Base-by-base conservation (phyloP, 2,113 vertebrate species). In the Hoplias malabaricus region DNA sequence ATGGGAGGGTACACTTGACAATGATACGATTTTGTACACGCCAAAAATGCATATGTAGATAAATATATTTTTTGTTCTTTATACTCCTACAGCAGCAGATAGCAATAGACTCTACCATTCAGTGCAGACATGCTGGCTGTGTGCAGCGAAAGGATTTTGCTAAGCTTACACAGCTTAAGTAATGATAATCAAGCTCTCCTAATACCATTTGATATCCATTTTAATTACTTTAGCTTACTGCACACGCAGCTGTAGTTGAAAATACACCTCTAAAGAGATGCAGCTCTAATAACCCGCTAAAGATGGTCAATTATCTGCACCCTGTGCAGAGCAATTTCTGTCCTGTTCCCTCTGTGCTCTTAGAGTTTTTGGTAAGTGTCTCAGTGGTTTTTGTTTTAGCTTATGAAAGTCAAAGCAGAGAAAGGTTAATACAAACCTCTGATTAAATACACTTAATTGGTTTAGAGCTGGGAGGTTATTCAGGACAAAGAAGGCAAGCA, bases 121-220 rank as follows among this genome's bases (percentile, higher is more conserved):
- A 82, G 79, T 46, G 75, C 77, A 89, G 85, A 83, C 81, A 57
- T 84, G 75, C 29, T 69, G 56, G 77, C 73, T 77, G 80, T 69
- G 77, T 83, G 77, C 79, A 69, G 79, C 70, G 79, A 84, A 76
- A 80, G 70, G 82, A 83, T 78, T 83, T 82, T n/a, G 19, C 83
- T 85, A 83, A 90, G 78, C 84, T 89, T 84, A 79, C 80, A 80
- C 77, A 79, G 87, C 78, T 85, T 89, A 86, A 85, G 82, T 85
- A 84, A 86, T 86, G 85, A 88, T 84, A 84, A 83, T 83, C 31
- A 75, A 79, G 77, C 82, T 86, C 83, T 83, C 63, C 71, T 86
- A 63, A 31, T 85, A 81, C 74, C 79, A 75, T 88, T 89, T 85
- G 69, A 80, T 86, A 83, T 85, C 79, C 78, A 76, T 85, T 89